Evolutionary conservation across 2,888 invertebrate genomes (phyloP).

Genomic region (Drosophila lacicola): DNA sequence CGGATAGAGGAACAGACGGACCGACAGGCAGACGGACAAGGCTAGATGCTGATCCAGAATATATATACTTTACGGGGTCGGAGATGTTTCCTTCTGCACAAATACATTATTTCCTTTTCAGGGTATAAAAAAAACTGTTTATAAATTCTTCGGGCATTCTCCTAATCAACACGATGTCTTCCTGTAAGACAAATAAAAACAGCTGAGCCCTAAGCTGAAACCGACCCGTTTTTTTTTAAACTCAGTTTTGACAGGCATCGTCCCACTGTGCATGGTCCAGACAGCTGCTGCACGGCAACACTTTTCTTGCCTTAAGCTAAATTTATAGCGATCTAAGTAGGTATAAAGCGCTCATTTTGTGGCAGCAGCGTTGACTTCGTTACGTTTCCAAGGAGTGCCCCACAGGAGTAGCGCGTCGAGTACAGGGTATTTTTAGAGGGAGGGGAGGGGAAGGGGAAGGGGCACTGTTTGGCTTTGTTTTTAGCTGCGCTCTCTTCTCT

Average conservation of each 20-base stretch:
- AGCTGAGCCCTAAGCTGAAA: too few relatives aligned
- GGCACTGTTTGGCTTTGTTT: conserved; percentile 41
- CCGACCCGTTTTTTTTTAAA: too few relatives aligned
- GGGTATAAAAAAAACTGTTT: too few relatives aligned
- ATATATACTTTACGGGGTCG: too few relatives aligned
- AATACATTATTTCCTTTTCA: too few relatives aligned
- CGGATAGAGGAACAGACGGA: too few relatives aligned
- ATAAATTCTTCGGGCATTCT: too few relatives aligned
- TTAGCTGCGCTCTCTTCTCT: conserved; percentile 33
- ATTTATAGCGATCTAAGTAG: conserved; percentile 81
- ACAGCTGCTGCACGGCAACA: conserved; percentile 69
- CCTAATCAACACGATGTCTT: too few relatives aligned
- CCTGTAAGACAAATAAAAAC: too few relatives aligned
- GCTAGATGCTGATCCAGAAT: too few relatives aligned
- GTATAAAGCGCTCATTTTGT: conserved; percentile 81
- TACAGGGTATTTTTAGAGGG: neutral
- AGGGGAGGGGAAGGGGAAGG: neutral
- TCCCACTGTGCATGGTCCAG: conserved; percentile 48
- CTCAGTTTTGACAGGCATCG: neutral
- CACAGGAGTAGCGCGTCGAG: conserved; percentile 62
- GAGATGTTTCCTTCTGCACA: too few relatives aligned
- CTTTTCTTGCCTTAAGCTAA: conserved; percentile 81
- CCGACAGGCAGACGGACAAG: too few relatives aligned
- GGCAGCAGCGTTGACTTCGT: conserved; percentile 75
- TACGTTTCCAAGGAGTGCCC: conserved; percentile 76